A percentile compares a stretch with the other conserved stretches of the same genome.
Evolutionary conservation across 1,140 invertebrate species (phyloP).

Genomic region (Pantala flavescens): DNA sequence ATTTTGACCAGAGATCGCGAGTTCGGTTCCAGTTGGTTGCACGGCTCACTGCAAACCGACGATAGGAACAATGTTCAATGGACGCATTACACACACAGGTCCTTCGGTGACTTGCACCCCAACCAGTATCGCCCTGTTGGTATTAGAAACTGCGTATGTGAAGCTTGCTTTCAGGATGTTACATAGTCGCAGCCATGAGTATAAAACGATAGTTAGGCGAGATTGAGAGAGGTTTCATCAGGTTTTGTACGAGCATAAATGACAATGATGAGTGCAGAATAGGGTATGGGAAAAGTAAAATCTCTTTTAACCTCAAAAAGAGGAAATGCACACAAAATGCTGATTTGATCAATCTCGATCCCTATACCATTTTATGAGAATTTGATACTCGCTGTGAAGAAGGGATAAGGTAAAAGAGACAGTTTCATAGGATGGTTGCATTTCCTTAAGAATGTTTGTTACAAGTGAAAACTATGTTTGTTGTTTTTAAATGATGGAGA

Average conservation of each 20-base stretch:
- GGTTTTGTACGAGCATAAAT: too few species aligned
- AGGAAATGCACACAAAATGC: too few species aligned
- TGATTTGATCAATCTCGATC: too few species aligned
- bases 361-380: too few species aligned
- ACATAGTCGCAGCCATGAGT: neutral
- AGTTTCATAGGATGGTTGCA: neutral
- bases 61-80: neutral
- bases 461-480: neutral
- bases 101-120: neutral
- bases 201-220: too few species aligned
- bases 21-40: neutral
- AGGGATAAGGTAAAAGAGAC: neutral
- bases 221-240: too few species aligned
- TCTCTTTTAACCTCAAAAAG: too few species aligned
- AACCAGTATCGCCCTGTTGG: neutral
- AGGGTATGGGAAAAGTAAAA: too few species aligned
- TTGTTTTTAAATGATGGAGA: neutral
- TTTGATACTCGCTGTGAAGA: too few species aligned
- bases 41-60: neutral
- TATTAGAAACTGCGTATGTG: neutral
- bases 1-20: neutral
- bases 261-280: too few species aligned
- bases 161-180: slow-evolving; percentile 1
- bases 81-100: neutral
- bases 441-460: neutral